A percentile compares a stretch with the other conserved stretches of the same genome.
These are phyloP conservation scores for Acleris literana DNA, from an alignment of 2,888 invertebrate genomes.

Conservation along the genomic window DNA sequence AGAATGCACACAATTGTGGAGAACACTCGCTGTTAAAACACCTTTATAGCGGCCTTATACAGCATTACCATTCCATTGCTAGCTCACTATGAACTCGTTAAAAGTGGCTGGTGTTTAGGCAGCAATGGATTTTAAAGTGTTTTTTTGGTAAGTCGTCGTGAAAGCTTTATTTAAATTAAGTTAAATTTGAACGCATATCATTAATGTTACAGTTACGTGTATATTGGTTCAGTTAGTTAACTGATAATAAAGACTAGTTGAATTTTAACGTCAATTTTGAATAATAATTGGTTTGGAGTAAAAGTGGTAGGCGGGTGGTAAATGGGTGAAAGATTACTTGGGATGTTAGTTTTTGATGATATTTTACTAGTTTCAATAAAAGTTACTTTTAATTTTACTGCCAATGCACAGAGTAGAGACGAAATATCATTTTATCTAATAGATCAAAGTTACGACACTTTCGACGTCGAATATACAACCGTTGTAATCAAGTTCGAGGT, in stretches of 20 bases:
- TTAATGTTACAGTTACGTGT: conserved; percentile 47
- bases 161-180: conserved; percentile 57
- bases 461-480: too few species aligned
- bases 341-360: too few species aligned
- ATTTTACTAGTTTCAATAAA: too few species aligned
- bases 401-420: too few species aligned
- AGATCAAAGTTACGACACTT: too few species aligned
- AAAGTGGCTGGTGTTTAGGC: not conserved
- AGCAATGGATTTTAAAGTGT: conserved; percentile 6
- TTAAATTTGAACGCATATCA: conserved; percentile 55
- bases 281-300: not conserved
- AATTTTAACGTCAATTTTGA: conserved; percentile 1
- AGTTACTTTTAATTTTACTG: too few species aligned
- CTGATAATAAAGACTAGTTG: conserved; percentile 18
- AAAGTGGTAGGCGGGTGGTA: too few species aligned
- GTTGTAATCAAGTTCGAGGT: too few species aligned
- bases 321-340: too few species aligned
- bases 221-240: conserved; percentile 19
- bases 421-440: too few species aligned
- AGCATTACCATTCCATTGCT: conserved; percentile 40
- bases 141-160: not conserved
- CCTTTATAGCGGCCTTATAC: not conserved
- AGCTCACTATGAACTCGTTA: conserved; percentile 16
- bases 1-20: conserved; percentile 70
- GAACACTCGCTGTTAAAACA: conserved; percentile 41